A percentile compares a stretch with the other conserved stretches of the same genome.
phyloP scores from a whole-genome alignment of 2,888 invertebrate species.

The Tillus elongatus region DNA sequence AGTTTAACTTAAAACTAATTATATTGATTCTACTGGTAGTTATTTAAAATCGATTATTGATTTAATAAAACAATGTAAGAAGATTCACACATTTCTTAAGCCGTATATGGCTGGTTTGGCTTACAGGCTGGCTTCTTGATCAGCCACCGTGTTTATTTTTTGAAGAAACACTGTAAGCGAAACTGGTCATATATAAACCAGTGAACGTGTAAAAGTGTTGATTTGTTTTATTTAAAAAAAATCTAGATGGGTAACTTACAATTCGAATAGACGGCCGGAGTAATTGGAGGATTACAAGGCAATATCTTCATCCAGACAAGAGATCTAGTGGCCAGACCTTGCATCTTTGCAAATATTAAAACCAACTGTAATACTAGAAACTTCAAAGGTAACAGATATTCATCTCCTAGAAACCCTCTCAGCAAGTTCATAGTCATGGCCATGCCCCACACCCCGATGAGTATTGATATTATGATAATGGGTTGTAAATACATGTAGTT shows the following conservation, averaged over 20 bases:
- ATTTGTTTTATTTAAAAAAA: neutral
- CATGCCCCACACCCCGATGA: constrained; percentile 61
- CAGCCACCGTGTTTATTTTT: no score
- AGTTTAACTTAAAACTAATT: no score
- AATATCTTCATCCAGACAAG: constrained; percentile 48
- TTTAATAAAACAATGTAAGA: no score
- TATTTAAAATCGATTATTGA: no score
- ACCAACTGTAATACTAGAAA: constrained; percentile 56
- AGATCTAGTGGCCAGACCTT: constrained; percentile 51
- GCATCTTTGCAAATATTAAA: constrained; percentile 58
- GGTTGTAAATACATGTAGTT: constrained; percentile 58
- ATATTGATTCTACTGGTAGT: no score
- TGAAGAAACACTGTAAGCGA: no score
- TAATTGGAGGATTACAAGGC: constrained; percentile 56
- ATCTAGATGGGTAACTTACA: constrained; percentile 46
- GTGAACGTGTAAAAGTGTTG: no score
- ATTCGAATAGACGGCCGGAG: constrained; percentile 57
- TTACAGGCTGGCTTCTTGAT: no score
- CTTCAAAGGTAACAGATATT: constrained; percentile 41
- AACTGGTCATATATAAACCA: no score
- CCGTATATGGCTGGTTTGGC: no score
- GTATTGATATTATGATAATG: constrained; percentile 53
- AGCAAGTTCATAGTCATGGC: constrained; percentile 53
- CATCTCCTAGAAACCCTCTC: constrained; percentile 38
- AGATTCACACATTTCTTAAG: no score